Percentiles rank a stretch among this genome's conserved stretches.
Evolutionary conservation across 2,113 vertebrate species (phyloP).

Genomic region (Coturnix japonica): DNA sequence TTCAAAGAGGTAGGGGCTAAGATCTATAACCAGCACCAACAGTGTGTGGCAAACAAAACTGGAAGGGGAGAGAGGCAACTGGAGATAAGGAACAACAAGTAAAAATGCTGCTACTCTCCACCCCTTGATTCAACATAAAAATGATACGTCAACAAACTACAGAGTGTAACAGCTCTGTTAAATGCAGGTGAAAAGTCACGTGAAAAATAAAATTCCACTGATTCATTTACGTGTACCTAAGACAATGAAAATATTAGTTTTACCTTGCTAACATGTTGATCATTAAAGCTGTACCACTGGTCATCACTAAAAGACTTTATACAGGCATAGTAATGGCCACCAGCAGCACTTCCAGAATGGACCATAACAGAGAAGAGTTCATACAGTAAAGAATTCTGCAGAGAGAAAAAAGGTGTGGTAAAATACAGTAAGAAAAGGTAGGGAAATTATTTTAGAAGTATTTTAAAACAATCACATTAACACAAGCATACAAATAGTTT

Average conservation of each 20-base stretch:
- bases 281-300: conserved; percentile 99
- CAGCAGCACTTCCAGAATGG: conserved; percentile 97
- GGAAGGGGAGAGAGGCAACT: background rate
- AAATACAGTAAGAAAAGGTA: background rate
- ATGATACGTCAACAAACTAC: background rate
- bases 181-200: background rate
- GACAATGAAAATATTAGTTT: background rate
- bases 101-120: background rate
- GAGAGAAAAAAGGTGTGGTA: conserved; percentile 12
- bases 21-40: background rate
- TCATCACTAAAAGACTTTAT: conserved; percentile 97
- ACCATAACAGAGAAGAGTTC: conserved; percentile 99
- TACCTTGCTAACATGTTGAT: conserved; percentile 99
- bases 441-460: accelerated
- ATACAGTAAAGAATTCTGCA: conserved; percentile 90
- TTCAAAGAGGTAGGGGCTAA: background rate
- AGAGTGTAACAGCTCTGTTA: background rate
- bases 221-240: background rate
- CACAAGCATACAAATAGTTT: background rate
- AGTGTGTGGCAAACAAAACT: background rate
- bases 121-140: background rate
- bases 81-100: background rate
- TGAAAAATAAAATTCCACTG: background rate
- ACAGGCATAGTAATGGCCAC: conserved; percentile 98
- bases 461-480: background rate